Conservation (phyloP, 1,140 invertebrate species). For the Carposina sasakii region DNA sequence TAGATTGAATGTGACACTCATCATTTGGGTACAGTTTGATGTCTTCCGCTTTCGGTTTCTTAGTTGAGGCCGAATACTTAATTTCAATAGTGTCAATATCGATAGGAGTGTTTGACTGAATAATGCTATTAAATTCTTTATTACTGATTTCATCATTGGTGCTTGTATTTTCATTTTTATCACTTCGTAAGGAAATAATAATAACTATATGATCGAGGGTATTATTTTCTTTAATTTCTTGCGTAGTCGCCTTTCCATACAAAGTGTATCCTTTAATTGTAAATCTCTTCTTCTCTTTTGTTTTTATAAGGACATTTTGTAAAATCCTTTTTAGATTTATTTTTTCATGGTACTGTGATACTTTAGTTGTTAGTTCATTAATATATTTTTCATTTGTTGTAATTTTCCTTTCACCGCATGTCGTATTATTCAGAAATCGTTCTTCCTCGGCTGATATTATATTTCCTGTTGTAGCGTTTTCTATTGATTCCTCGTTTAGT, state of each 20-base stretch:
- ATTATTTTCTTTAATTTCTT: too few species aligned
- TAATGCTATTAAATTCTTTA: conserved; percentile 26
- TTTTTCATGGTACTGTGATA: conserved; percentile 15
- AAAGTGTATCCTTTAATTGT: conserved; percentile 39
- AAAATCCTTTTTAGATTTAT: conserved; percentile 30
- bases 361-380: conserved; percentile 17
- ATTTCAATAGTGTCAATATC: conserved; percentile 49
- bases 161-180: too few species aligned
- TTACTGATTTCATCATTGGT: too few species aligned
- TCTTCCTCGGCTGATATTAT: too few species aligned
- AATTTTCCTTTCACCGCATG: too few species aligned
- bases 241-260: conserved; percentile 28
- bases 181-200: too few species aligned
- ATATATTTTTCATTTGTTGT: too few species aligned
- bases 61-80: conserved; percentile 22
- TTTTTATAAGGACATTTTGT: conserved; percentile 32
- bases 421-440: too few species aligned
- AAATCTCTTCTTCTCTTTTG: conserved; percentile 35
- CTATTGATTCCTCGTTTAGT: too few species aligned
- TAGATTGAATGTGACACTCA: conserved; percentile 44
- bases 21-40: conserved; percentile 11
- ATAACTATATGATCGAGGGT: too few species aligned
- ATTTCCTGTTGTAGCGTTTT: too few species aligned
- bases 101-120: conserved; percentile 29
- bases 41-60: conserved; percentile 19